Conservation (phyloP, 2,888 invertebrate species). For the Pseudococcus jackbeardsleyi region DNA sequence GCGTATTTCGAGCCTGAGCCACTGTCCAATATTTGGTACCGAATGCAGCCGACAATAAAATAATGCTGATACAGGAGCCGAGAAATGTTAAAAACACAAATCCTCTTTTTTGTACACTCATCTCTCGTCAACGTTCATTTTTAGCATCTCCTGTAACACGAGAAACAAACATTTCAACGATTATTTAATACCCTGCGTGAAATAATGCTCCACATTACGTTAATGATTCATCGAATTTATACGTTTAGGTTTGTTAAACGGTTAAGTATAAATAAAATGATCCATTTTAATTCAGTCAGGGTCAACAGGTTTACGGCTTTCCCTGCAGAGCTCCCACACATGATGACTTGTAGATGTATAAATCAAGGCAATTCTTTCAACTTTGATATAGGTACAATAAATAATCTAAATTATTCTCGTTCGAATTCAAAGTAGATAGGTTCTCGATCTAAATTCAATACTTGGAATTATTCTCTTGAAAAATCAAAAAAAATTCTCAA, state of each 20-base stretch:
- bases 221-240: background rate
- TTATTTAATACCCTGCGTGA: background rate
- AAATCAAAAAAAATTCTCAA: too few relatives aligned
- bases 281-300: background rate
- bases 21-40: conserved; percentile 87
- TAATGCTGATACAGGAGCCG: conserved; percentile 82
- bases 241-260: background rate
- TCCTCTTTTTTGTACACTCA: conserved; percentile 81
- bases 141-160: conserved; percentile 55
- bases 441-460: too few relatives aligned
- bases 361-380: too few relatives aligned
- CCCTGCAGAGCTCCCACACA: background rate
- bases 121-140: conserved; percentile 67
- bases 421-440: too few relatives aligned
- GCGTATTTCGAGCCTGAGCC: conserved; percentile 79
- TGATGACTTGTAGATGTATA: too few relatives aligned
- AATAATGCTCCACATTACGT: background rate
- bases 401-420: too few relatives aligned
- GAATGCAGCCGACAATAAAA: conserved; percentile 83
- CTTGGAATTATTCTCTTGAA: too few relatives aligned
- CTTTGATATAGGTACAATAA: too few relatives aligned
- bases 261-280: background rate
- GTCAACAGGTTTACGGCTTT: background rate
- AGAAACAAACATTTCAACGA: background rate
- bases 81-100: conserved; percentile 87